Base-by-base conservation (phyloP, 64 coral and sea anemone genomes). In the Acropora tenuis region DNA sequence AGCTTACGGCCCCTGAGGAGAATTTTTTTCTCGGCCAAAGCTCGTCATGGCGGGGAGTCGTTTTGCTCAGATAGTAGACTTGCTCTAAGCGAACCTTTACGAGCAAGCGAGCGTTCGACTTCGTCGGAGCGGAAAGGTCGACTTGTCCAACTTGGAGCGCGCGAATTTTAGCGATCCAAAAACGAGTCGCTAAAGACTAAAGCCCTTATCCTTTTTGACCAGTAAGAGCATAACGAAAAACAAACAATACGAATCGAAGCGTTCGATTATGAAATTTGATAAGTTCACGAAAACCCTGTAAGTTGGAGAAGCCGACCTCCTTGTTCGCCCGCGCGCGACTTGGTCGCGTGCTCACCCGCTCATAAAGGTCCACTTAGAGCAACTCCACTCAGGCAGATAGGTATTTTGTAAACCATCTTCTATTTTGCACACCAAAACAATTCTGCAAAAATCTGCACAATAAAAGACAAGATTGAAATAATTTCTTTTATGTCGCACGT, bases 391-490 rank as follows among this genome's bases (percentile, higher is more conserved):
- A 71, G 67, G 67, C 67, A 71, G 19, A 71, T 71, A 71, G 67
- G 67, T n/a, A 71, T 71, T 71, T 71, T 71, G 67, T 71, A 71
- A 71, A 71, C 67, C 67, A 71, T 71, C 67, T 71, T 71, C 67
- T 71, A 71, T 71, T 71, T 71, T 71, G 67, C 67, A 71, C 67
- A 71, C 67, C 67, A 71, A 71, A 71, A 71, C 67, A 71, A 71
- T 71, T 71, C 67, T 71, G 67, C 67, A 71, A 71, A 71, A 71
- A 71, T 71, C 67, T 71, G 67, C 67, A 71, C 67, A 71, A 71
- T 71, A 71, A 71, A 71, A 71, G 67, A 71, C 67, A 71, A 71
- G 67, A 71, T 71, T 71, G 67, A 71, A 71, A 71, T n/a, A 71
- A 71, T 71, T 71, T 71, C 17, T 71, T 71, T 71, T 71, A 71